phyloP scores from a whole-genome alignment of 2,797 vertebrate genomes.

The Toxotes lorentzi region DNA sequence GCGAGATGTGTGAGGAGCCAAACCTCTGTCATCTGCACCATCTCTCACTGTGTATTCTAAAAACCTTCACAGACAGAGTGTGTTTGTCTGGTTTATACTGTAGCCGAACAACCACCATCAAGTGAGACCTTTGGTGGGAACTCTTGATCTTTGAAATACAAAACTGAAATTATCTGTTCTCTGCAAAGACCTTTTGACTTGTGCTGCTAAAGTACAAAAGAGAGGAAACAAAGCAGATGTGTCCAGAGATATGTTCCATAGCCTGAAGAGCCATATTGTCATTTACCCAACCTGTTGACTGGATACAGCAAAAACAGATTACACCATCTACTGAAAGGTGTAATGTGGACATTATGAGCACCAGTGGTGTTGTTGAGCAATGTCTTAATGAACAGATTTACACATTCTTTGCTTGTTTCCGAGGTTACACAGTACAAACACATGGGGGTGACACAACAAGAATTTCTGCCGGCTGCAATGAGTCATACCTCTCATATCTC shows the following conservation, averaged over 20 bases:
- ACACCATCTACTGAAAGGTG: neutral
- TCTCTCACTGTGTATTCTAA: neutral
- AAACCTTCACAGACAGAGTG: neutral
- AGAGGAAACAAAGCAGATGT: neutral
- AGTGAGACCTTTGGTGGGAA: neutral
- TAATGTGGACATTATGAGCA: neutral
- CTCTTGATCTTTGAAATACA: constrained; percentile 1
- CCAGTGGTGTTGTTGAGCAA: neutral
- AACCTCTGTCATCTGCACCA: neutral
- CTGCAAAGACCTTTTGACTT: neutral
- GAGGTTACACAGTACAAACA: neutral
- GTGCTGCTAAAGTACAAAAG: neutral
- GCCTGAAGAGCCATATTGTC: neutral
- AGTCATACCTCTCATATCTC: neutral
- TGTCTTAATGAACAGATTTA: neutral
- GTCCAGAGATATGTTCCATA: neutral
- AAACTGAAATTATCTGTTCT: neutral
- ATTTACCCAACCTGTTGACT: neutral
- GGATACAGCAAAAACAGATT: neutral
- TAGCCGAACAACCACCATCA: neutral
- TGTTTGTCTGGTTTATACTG: no score
- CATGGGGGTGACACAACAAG: neutral
- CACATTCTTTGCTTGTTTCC: neutral
- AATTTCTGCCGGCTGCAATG: neutral
- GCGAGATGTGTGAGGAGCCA: neutral